phyloP scores from a whole-genome alignment of 64 coral and sea anemone species.

The Cladopsammia gracilis region DNA sequence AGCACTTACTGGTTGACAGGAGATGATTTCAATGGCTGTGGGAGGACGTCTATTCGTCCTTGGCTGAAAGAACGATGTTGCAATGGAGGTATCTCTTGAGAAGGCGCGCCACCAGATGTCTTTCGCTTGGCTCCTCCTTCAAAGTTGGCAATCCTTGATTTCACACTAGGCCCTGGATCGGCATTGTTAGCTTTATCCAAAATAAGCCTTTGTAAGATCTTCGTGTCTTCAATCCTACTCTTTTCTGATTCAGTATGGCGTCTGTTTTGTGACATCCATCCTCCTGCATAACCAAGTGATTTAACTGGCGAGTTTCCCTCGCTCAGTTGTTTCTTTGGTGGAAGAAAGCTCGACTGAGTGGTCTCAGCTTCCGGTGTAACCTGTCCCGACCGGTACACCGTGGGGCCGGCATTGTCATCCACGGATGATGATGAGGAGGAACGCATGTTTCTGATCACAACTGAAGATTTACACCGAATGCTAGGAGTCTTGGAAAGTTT shows the following conservation, averaged over 20 bases:
- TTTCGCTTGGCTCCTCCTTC: slow-evolving; percentile 53
- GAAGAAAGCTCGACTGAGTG: neutral
- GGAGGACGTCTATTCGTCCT: slow-evolving; percentile 13
- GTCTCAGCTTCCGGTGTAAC: neutral
- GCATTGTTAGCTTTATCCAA: slow-evolving; percentile 56
- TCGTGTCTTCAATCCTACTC: slow-evolving; percentile 76
- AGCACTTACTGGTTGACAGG: slow-evolving; percentile 2
- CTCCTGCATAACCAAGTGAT: neutral
- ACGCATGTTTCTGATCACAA: slow-evolving; percentile 27
- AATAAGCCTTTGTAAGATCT: slow-evolving; percentile 78
- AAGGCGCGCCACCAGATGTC: neutral
- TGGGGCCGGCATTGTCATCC: slow-evolving; percentile 6
- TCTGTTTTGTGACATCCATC: slow-evolving; percentile 25
- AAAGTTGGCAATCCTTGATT: slow-evolving; percentile 76
- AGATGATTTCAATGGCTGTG: slow-evolving; percentile 11
- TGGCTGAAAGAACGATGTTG: slow-evolving; percentile 26
- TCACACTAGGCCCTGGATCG: slow-evolving; percentile 49
- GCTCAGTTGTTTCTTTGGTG: neutral
- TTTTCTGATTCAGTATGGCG: neutral
- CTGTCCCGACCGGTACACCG: slow-evolving; percentile 16
- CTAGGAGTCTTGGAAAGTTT: slow-evolving; percentile 17
- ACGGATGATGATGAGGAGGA: slow-evolving; percentile 20
- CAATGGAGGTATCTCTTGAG: neutral
- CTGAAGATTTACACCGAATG: neutral
- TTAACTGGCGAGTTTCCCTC: neutral